Evolutionary conservation across 2,888 invertebrate species (phyloP).

Genomic region (Ypsolopha scabrella): DNA sequence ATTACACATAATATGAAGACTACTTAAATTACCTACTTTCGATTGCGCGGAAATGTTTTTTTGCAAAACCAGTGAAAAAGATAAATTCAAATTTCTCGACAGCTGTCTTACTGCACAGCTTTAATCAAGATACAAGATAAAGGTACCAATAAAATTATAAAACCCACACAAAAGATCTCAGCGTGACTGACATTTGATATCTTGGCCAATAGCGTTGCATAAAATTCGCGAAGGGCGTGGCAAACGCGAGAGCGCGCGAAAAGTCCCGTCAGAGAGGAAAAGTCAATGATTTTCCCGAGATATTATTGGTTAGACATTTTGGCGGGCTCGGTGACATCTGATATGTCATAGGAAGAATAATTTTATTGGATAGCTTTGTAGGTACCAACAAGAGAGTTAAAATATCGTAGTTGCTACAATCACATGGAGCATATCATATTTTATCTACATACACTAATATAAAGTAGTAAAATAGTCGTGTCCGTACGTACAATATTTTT

Average conservation of each 20-base stretch:
- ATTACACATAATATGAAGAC: too few relatives aligned
- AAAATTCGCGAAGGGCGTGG: conserved; percentile 40
- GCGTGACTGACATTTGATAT: conserved; percentile 39
- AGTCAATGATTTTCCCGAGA: conserved; percentile 51
- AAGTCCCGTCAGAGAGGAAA: conserved; percentile 56
- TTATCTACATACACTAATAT: not conserved
- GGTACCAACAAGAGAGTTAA: not conserved
- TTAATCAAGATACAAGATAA: too few relatives aligned
- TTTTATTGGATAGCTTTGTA: conserved; percentile 1
- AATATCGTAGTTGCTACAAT: not conserved
- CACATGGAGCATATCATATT: not conserved
- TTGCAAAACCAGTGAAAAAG: too few relatives aligned
- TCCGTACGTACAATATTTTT: too few relatives aligned
- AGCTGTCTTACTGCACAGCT: too few relatives aligned
- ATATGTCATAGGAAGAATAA: conserved; percentile 15
- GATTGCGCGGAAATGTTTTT: too few relatives aligned
- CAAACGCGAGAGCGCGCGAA: conserved; percentile 29
- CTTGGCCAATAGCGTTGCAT: conserved; percentile 43
- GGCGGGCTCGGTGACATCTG: conserved; percentile 18
- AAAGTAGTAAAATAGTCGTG: too few relatives aligned
- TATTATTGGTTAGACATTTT: conserved; percentile 22
- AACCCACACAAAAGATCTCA: conserved; percentile 5
- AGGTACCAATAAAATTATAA: not conserved
- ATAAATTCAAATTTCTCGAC: too few relatives aligned
- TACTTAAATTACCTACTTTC: too few relatives aligned